Evolutionary conservation across 2,113 vertebrate species (phyloP).

Genomic region (Holacanthus passer): DNA sequence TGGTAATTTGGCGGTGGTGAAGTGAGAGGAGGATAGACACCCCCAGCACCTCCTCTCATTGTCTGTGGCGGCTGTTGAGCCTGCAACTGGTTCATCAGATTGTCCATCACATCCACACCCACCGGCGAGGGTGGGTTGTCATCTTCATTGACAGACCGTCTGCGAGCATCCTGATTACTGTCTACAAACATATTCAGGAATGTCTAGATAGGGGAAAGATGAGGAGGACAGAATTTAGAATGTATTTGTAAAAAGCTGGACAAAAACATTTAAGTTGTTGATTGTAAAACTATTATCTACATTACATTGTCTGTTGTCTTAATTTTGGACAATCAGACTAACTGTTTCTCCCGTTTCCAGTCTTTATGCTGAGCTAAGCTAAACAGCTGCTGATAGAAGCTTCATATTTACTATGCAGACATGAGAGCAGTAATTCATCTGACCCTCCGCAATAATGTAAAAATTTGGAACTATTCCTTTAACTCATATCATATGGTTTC

Average conservation of each 20-base stretch:
- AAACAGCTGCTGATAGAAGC: too few relatives aligned
- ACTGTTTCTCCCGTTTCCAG: too few relatives aligned
- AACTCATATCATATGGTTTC: too few relatives aligned
- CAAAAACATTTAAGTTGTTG: not conserved
- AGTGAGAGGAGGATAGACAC: slow-evolving; percentile 94
- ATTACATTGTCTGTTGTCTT: too few relatives aligned
- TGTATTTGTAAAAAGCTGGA: not conserved
- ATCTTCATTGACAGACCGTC: slow-evolving; percentile 96
- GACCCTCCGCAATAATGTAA: not conserved
- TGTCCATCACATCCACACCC: slow-evolving; percentile 95
- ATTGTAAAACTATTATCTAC: not conserved
- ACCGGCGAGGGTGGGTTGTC: slow-evolving; percentile 99
- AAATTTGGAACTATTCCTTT: too few relatives aligned
- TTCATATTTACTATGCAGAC: not conserved
- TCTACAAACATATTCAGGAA: slow-evolving; percentile 99
- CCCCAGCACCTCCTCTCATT: slow-evolving; percentile 78
- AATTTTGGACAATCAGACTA: too few relatives aligned
- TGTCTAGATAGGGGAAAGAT: slow-evolving; percentile 82
- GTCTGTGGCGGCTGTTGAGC: slow-evolving; percentile 84
- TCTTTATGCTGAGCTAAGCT: too few relatives aligned
- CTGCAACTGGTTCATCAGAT: slow-evolving; percentile 91
- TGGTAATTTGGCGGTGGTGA: slow-evolving; percentile 96
- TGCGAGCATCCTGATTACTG: slow-evolving; percentile 96
- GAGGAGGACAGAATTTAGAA: not conserved
- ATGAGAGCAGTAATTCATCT: not conserved